A percentile compares a stretch with the other conserved stretches of the same genome.
Evolutionary conservation across 1,140 invertebrate species (phyloP).

Genomic region (Eriosoma lanigerum): DNA sequence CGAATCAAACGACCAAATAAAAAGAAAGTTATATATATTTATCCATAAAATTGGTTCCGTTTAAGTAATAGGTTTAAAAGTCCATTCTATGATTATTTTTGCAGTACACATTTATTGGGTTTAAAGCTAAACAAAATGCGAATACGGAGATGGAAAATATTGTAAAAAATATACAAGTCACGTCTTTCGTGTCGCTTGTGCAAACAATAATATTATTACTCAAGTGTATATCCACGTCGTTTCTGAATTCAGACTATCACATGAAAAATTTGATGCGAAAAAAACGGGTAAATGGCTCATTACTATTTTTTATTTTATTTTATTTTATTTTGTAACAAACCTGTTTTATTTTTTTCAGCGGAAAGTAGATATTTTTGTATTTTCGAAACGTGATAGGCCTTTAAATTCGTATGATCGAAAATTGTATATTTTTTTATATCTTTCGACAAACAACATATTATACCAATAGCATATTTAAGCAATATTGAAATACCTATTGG

Average conservation of each 20-base stretch:
- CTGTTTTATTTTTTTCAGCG: background rate
- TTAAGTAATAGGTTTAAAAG: no score
- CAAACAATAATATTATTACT: conserved; percentile 4
- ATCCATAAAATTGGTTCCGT: no score
- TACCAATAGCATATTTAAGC: no score
- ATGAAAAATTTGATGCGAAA: background rate
- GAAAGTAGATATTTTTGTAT: background rate
- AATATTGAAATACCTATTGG: no score
- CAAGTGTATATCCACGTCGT: background rate
- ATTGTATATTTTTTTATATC: background rate
- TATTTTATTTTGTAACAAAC: background rate
- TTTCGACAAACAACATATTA: background rate
- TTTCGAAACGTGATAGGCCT: background rate
- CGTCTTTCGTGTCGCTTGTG: background rate
- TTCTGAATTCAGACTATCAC: background rate
- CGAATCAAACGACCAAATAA: no score
- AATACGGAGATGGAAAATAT: background rate
- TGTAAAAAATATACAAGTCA: conserved; percentile 18
- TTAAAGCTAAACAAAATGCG: background rate
- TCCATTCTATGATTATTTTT: no score
- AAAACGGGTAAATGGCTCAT: background rate
- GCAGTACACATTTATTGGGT: background rate
- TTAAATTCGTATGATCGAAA: background rate
- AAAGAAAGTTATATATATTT: no score
- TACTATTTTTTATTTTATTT: background rate